phyloP scores from a whole-genome alignment of 2,888 invertebrate species.

The Baccha elongata region DNA sequence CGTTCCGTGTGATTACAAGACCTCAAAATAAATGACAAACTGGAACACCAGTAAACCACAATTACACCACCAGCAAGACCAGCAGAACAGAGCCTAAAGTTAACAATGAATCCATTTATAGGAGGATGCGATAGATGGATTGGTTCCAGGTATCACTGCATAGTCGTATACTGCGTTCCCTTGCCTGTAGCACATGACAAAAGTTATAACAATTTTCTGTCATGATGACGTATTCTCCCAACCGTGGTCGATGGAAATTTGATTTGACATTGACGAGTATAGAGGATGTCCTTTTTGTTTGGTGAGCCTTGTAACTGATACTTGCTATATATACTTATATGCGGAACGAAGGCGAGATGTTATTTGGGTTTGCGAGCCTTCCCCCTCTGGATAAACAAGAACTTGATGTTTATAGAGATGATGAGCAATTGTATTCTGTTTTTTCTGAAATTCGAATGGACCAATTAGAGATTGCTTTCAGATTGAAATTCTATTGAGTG shows the following conservation, averaged over 20 bases:
- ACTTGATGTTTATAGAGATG: constrained; percentile 36
- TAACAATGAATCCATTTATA: constrained; percentile 68
- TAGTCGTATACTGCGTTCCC: not conserved
- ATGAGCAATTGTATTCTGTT: constrained; percentile 62
- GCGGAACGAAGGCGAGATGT: not conserved
- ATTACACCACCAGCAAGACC: constrained; percentile 48
- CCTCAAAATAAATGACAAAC: constrained; percentile 63
- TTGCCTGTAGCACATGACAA: constrained; percentile 62
- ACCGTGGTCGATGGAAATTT: constrained; percentile 66
- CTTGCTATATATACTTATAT: too few relatives aligned
- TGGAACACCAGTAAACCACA: constrained; percentile 56
- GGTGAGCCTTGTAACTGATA: constrained; percentile 56
- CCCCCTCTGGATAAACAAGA: constrained; percentile 57
- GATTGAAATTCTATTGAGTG: constrained; percentile 59
- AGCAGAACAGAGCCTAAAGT: constrained; percentile 8
- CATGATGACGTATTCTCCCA: constrained; percentile 33
- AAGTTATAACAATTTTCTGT: constrained; percentile 65
- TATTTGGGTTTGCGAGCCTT: constrained; percentile 23
- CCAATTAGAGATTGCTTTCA: constrained; percentile 59
- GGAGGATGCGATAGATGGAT: constrained; percentile 35
- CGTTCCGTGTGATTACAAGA: constrained; percentile 65
- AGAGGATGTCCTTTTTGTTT: constrained; percentile 49
- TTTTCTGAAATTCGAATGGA: constrained; percentile 51
- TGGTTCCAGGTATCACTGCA: constrained; percentile 9
- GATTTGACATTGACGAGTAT: constrained; percentile 72